Evolutionary conservation across 2,797 vertebrate genomes (phyloP).

Genomic region (Sebastes steindachneri): DNA sequence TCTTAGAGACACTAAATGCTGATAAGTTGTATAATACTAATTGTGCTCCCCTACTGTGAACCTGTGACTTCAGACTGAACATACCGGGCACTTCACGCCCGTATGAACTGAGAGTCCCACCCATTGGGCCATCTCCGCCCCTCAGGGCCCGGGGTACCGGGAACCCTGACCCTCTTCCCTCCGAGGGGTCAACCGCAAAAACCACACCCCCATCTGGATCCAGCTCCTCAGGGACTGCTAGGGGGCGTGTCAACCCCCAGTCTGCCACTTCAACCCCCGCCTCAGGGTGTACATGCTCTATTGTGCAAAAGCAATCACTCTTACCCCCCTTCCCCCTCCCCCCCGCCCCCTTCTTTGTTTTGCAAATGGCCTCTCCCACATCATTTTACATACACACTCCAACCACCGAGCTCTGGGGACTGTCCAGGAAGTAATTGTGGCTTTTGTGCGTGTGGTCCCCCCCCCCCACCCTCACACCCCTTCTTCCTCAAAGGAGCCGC

Average conservation of each 20-base stretch:
- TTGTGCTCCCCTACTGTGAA: not conserved
- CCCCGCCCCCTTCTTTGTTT: constrained; percentile 73
- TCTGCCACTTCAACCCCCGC: constrained; percentile 65
- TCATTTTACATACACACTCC: constrained; percentile 81
- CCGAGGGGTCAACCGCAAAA: constrained; percentile 54
- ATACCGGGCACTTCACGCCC: constrained; percentile 5
- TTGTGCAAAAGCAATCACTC: constrained; percentile 75
- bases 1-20: not conserved
- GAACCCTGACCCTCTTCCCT: constrained; percentile 40
- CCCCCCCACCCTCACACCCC: constrained; percentile 4
- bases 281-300: constrained; percentile 71
- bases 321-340: not conserved
- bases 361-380: constrained; percentile 79
- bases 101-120: not conserved
- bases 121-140: constrained; percentile 22
- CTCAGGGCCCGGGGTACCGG: constrained; percentile 9
- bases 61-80: constrained; percentile 14
- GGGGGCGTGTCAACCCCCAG: constrained; percentile 46
- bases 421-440: constrained; percentile 78
- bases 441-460: constrained; percentile 69
- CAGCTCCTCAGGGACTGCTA: constrained; percentile 45
- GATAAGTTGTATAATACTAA: not conserved
- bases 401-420: constrained; percentile 73
- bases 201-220: constrained; percentile 60
- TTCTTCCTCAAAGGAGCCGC: constrained; percentile 62